Evolutionary conservation across 2,888 invertebrate genomes (phyloP), one percentile per base, ranked within the genome.

Genomic region (Apotomis capreana): DNA sequence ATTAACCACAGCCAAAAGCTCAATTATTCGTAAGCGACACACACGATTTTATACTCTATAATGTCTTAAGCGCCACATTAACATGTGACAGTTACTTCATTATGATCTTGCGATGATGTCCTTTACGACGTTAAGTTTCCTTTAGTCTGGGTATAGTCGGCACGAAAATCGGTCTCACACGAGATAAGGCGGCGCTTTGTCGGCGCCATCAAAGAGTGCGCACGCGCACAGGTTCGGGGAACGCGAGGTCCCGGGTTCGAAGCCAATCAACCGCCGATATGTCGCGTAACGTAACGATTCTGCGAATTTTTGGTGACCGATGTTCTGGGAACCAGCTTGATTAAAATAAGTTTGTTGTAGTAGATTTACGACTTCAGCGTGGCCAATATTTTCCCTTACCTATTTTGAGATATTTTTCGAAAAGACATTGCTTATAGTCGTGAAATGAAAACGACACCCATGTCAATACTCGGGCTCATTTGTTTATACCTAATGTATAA

Each of bases 151-250:
- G 90, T 89, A 87, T 88, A 84, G 89, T 86, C 86, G 83, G 85
- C 84, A 89, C 88, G 89, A 90, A 88, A 92, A 90, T 88, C 87
- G 86, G 85, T 84, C 88, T 85, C 83, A 83, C 82, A 78, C 83
- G 83, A 91, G 91, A 92, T 91, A 91, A 91, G 82, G 89, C 92
- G 92, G 92, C 80, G 78, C 83, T 92, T 92, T 92, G 92, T 86
- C 92, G 92, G 92, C 83, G 70, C 60, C 80, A 82, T 91, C 87
- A 91, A 92, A 91, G 77, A 68, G 76, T 78, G 74, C 71, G 83
- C 87, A 85, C 89, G 86, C 86, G 89, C 87, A 81, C 82, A 83
- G 80, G 80, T 92, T 91, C 91, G 87, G 77, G 79, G 91, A 91
- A 92, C 81, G 80, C 83, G 82, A 87, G 89, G 89, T 89, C 86